A percentile compares a stretch with the other conserved stretches of the same genome.
phyloP scores from a whole-genome alignment of 1,140 invertebrate species.

The Dreissena polymorpha region DNA sequence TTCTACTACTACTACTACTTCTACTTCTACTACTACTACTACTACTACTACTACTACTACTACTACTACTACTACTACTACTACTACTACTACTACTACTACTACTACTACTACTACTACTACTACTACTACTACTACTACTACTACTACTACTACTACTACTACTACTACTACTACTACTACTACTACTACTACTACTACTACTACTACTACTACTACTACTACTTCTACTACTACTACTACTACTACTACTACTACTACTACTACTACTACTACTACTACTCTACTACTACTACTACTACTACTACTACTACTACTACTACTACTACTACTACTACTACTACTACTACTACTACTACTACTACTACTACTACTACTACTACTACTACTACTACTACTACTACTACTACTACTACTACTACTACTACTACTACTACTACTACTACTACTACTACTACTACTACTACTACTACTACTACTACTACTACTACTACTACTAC shows the following conservation, averaged over 20 bases:
- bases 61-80: constrained; percentile 15
- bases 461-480: constrained; percentile 31
- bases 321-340: constrained; percentile 10
- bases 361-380: constrained; percentile 28
- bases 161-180: constrained; percentile 30
- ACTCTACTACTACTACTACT: no score
- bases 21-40: constrained; percentile 41
- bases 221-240: constrained; percentile 20
- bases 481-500: background rate
- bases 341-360: constrained; percentile 26
- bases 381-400: background rate
- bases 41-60: constrained; percentile 14
- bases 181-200: constrained; percentile 43
- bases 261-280: constrained; percentile 42
- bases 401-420: constrained; percentile 9
- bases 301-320: no score
- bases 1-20: constrained; percentile 3
- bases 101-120: background rate
- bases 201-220: constrained; percentile 38
- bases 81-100: background rate
- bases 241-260: constrained; percentile 45
- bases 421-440: constrained; percentile 20
- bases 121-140: constrained; percentile 14
- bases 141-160: constrained; percentile 47
- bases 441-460: constrained; percentile 33